Evolutionary conservation across 2,113 vertebrate genomes (phyloP).

Genomic region (Corvus hawaiiensis): DNA sequence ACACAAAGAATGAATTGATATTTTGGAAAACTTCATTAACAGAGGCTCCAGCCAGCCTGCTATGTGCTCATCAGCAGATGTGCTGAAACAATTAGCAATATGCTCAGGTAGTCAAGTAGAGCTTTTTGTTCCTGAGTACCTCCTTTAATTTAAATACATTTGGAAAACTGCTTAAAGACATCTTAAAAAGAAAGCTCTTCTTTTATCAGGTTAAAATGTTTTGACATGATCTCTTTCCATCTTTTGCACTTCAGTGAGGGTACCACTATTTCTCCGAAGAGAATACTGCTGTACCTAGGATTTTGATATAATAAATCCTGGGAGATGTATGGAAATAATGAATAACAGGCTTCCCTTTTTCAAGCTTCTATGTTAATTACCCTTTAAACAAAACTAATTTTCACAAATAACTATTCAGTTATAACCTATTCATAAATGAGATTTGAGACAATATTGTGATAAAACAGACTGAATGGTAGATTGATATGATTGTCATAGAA

Average conservation of each 20-base stretch:
- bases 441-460: not conserved
- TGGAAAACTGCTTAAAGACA: not conserved
- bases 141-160: not conserved
- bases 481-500: not conserved
- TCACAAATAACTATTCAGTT: not conserved
- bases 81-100: slow-evolving; percentile 16
- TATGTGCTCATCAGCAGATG: not conserved
- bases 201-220: not conserved
- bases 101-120: not conserved
- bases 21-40: not conserved
- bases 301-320: not conserved
- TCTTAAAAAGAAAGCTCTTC: not conserved
- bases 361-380: not conserved
- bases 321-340: not conserved
- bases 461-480: not conserved
- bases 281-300: not conserved
- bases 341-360: not conserved
- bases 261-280: not conserved
- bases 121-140: not conserved
- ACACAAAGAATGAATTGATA: not conserved
- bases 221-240: not conserved
- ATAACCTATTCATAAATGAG: not conserved
- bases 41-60: not conserved
- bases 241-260: not conserved
- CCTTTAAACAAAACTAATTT: not conserved